Evolutionary conservation across 2,888 invertebrate genomes (phyloP), one percentile per base, ranked within the genome.

Genomic region (Caenorhabditis japonica): DNA sequence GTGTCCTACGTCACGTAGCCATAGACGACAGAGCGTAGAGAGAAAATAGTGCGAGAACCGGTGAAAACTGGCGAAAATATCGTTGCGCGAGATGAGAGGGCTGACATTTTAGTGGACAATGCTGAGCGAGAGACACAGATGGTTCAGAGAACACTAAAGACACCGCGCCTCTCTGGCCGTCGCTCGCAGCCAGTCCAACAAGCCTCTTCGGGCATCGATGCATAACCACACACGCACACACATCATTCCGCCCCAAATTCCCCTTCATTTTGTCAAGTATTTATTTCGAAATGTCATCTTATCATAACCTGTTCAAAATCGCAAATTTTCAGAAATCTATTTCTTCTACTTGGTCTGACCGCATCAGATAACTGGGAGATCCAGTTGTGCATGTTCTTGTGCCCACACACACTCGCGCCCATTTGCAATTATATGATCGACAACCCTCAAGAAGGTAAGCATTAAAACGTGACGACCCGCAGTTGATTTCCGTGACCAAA

Each of bases 401-500:
- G 80, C 82, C 72, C 76, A 73, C 73, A 72, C 75, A 80, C 76
- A 61, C 62, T 69, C 74, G 77, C 69, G 64, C 73, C 27, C 60
- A 70, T 68, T 71, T 79, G 73, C 59, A 61, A 75, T 83, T 86
- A 76, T 85, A 85, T 86, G 85, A 76, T 83, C 77, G 84, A 83
- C 84, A 83, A 84, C 84, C 84, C 84, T 75, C 85, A 82, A 58
- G 81, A 83, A 82, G 84, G 84, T 82, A 41, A 69, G 75, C 34
- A 12, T 34, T 12, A 27, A 47, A 47, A 49, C 55, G 62, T 64
- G 62, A 1, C 21, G 33, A 15, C 46, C 38, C 7, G n/a, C n/a
- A n/a, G n/a, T n/a, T n/a, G n/a, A n/a, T n/a, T n/a, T n/a, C n/a
- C n/a, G n/a, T n/a, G n/a, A n/a, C n/a, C n/a, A n/a, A n/a, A n/a